Base-by-base conservation (phyloP, 2,113 vertebrate species). In the Myiagra hebetior region DNA sequence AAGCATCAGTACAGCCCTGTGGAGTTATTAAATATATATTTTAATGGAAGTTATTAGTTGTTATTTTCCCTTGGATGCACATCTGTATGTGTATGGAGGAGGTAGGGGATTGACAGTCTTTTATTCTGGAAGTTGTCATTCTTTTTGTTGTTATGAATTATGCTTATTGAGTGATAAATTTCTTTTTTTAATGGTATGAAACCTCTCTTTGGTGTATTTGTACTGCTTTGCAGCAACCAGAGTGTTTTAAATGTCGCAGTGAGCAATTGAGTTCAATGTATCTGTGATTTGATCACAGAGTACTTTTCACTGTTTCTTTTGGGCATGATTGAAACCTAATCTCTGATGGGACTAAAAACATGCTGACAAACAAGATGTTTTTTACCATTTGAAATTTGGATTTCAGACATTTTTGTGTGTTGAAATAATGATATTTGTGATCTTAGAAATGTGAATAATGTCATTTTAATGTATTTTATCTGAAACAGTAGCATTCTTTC, bases 1-100 rank as follows among this genome's bases (percentile, higher is more conserved):
- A 55, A 89, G 47, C 55, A 21, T 95, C 79, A 41, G 90, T 95
- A 81, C 31, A 84, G 41, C 11, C 9, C 24, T 87, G 69, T 64
- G 70, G 30, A 77, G n/a, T 85, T 94, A 91, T 92, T 85, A 93
- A 91, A 91, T 83, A 80, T 76, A 91, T 73, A 94, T 93, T 89
- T 67, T 63, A 95, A 74, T 57, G 49, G 64, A 92, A 75, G 21
- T 55, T 87, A 11, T 47, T 53, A 64, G 76, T 27, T 53, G 11
- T 92, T 93, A 56, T 91, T 88, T 93, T 93, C 37, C 47, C 47
- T 75, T 42, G 33, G 68, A 84, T 63, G 10, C 16, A 72, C 26
- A 81, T 39, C 50, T 77, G 4, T 77, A 23, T 68, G 8, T 46
- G 42, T 78, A 44, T 21, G 41, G 9, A n/a, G 18, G 7, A 15